phyloP scores from a whole-genome alignment of 2,888 invertebrate genomes.

The Hedya salicella region DNA sequence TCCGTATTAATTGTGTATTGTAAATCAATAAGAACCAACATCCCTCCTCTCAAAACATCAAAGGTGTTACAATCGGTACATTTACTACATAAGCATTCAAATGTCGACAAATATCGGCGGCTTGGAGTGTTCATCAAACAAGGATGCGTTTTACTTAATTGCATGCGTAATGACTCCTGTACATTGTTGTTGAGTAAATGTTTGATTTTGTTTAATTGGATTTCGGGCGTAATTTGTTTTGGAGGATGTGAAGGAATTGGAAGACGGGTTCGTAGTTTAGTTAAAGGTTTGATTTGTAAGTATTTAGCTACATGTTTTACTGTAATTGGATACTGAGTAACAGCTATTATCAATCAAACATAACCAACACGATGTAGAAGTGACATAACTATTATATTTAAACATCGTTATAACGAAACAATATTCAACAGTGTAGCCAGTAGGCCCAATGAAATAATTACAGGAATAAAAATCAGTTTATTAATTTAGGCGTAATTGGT shows the following conservation, averaged over 20 bases:
- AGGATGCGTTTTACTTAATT: constrained; percentile 75
- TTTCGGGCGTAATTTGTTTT: constrained; percentile 34
- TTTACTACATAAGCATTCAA: constrained; percentile 53
- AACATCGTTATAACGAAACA: too few species aligned
- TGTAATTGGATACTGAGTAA: too few species aligned
- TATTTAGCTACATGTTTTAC: constrained; percentile 3
- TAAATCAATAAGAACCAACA: too few species aligned
- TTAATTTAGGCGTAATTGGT: too few species aligned
- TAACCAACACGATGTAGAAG: too few species aligned
- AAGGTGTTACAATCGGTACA: constrained; percentile 23
- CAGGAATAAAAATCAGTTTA: too few species aligned
- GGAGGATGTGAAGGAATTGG: constrained; percentile 7
- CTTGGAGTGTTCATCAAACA: constrained; percentile 71
- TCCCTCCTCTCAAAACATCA: background rate
- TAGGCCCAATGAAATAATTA: too few species aligned
- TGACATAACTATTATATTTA: too few species aligned
- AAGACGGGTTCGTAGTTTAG: background rate
- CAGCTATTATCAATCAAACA: too few species aligned
- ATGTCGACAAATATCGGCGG: constrained; percentile 63
- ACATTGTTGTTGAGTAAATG: constrained; percentile 44
- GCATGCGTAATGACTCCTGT: constrained; percentile 72
- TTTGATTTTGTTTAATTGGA: constrained; percentile 43
- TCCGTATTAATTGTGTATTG: too few species aligned
- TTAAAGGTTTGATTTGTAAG: background rate
- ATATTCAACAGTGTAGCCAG: too few species aligned